Evolutionary conservation across 2,888 invertebrate genomes (phyloP).

Genomic region (Chydorus sphaericus): DNA sequence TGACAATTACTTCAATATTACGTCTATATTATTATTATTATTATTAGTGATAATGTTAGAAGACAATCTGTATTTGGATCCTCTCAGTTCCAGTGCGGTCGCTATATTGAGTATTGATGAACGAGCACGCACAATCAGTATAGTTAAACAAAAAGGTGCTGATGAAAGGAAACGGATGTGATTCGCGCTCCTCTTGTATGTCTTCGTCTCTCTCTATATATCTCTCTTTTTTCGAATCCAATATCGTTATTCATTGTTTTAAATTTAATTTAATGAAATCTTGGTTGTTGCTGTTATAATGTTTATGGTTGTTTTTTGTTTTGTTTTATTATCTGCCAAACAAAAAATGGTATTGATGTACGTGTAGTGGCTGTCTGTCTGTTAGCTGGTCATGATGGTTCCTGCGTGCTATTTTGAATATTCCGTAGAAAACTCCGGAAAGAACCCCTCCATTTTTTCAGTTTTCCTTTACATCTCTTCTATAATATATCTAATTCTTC

Average conservation of each 20-base stretch:
- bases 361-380: constrained; percentile 3
- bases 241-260: too few species aligned
- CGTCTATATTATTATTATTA: neutral
- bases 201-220: neutral
- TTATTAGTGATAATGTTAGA: neutral
- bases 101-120: too few species aligned
- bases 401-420: too few species aligned
- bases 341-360: neutral
- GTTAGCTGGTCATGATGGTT: constrained; percentile 1
- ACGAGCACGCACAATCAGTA: neutral
- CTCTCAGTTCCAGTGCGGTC: too few species aligned
- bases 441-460: too few species aligned
- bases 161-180: constrained; percentile 1
- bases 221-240: too few species aligned
- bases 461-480: too few species aligned
- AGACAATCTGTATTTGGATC: neutral
- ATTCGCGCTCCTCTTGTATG: neutral
- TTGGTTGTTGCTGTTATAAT: too few species aligned
- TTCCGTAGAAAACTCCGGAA: too few species aligned
- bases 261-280: neutral
- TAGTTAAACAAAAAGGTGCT: too few species aligned
- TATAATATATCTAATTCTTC: too few species aligned
- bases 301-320: too few species aligned
- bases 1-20: neutral
- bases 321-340: constrained; percentile 6